A percentile compares a stretch with the other conserved stretches of the same genome.
Evolutionary conservation across 1,140 invertebrate genomes (phyloP).

Genomic region (Diachasmimorpha longicaudata): DNA sequence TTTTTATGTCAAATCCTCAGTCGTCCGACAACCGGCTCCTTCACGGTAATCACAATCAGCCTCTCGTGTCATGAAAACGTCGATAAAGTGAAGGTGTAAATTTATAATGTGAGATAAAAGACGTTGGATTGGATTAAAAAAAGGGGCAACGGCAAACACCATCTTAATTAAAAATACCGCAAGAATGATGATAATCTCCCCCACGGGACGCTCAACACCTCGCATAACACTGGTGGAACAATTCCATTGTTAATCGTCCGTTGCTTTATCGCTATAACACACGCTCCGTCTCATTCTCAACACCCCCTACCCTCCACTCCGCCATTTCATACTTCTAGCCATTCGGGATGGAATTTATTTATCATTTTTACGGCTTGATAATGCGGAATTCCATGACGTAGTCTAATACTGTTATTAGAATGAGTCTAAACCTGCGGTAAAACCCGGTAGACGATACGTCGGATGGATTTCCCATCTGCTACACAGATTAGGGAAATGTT

Average conservation of each 20-base stretch:
- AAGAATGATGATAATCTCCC: conserved; percentile 17
- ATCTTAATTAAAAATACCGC: conserved; percentile 18
- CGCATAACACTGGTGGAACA: not conserved
- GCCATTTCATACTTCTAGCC: no score
- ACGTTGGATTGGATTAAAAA: not conserved
- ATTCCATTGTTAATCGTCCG: not conserved
- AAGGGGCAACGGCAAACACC: not conserved
- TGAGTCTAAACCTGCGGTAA: no score
- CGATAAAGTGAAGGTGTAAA: not conserved
- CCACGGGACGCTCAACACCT: not conserved
- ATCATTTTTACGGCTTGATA: no score
- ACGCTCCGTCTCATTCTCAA: not conserved
- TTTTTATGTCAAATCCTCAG: no score
- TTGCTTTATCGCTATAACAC: not conserved
- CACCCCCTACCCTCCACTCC: no score
- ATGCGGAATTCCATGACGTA: no score
- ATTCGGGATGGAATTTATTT: no score
- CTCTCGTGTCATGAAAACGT: not conserved
- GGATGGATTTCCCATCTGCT: no score
- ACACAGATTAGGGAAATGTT: no score
- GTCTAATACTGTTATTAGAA: not conserved
- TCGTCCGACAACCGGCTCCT: no score
- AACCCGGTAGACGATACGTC: no score
- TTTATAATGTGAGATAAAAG: not conserved
- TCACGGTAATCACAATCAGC: no score